Evolutionary conservation across 2,888 invertebrate genomes (phyloP), one percentile per base, ranked within the genome.

Genomic region (Drosophila birchii): DNA sequence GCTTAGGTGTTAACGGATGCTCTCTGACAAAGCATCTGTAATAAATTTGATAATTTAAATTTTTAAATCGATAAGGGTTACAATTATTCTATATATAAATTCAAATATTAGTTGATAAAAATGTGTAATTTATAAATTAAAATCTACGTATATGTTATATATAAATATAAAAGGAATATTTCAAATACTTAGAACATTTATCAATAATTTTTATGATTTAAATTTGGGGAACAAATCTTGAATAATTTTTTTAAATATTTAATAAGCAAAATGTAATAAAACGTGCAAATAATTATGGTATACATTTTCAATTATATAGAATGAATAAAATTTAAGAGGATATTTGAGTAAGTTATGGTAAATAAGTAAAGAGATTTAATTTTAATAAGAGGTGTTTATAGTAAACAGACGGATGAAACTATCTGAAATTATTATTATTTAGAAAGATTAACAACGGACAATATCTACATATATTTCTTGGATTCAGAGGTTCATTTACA

Each of bases 31-130:
- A 66, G 49, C 55, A 59, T 32, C 45, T 53, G 49, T 49, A 49
- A 49, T 49, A 32, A 44, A 23, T 44, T 34, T 64, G 26, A 16
- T 34, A 57, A 60, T 79, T 58, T 71, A 58, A 63, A n/a, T n/a
- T 71, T 79, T 77, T 18, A 44, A 47, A 34, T 51, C 38, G 32
- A 47, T 60, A 70, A 39, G 9, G 14, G 14, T 23, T 47, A 53
- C 51, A 45, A n/a, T 58, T 67, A 66, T 43, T 23, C 61, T 67
- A 78, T 85, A 69, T 66, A 26, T 20, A 26, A 18, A 29, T 57
- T 47, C 6, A 56, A 67, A 67, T 41, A 6, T 18, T 49, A n/a
- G 7, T 14, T 43, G 18, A 38, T 47, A 23, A 55, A 36, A 58
- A 58, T 36, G 9, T 36, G 29, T 16, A 36, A 61, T 51, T 58